Conservation (phyloP, 2,888 invertebrate species). For the Rosalia funebris region DNA sequence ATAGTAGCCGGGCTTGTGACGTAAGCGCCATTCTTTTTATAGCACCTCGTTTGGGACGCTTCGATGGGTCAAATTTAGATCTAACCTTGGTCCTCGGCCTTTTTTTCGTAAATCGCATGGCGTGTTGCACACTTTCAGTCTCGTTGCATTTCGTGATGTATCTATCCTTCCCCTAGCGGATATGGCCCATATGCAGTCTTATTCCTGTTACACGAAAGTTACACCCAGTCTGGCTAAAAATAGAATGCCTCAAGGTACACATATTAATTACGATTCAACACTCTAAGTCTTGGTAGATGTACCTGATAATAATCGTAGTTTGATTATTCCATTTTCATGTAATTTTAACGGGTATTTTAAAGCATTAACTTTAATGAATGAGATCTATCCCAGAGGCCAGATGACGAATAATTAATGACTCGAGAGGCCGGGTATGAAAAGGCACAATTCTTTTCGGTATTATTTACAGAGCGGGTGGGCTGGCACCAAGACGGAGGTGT, state of each 20-base stretch:
- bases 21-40: slow-evolving; percentile 24
- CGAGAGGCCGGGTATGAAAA: too few relatives aligned
- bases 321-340: neutral
- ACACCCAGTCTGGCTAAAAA: slow-evolving; percentile 8
- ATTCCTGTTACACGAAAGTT: slow-evolving; percentile 15
- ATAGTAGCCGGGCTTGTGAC: slow-evolving; percentile 26
- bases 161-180: slow-evolving; percentile 12
- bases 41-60: neutral
- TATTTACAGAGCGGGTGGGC: too few relatives aligned
- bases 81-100: slow-evolving; percentile 23
- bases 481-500: too few relatives aligned
- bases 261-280: too few relatives aligned
- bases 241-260: too few relatives aligned
- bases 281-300: too few relatives aligned
- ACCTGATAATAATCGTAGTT: neutral
- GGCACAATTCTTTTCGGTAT: too few relatives aligned
- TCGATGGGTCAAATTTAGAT: slow-evolving; percentile 10
- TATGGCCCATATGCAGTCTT: slow-evolving; percentile 14
- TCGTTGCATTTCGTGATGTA: neutral
- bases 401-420: too few relatives aligned
- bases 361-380: neutral
- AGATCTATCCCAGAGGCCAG: too few relatives aligned
- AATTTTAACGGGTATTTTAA: neutral
- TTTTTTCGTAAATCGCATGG: slow-evolving; percentile 14
- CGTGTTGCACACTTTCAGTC: slow-evolving; percentile 2